Conservation (phyloP, 1,140 invertebrate species). For the Heliconius eleuchia region DNA sequence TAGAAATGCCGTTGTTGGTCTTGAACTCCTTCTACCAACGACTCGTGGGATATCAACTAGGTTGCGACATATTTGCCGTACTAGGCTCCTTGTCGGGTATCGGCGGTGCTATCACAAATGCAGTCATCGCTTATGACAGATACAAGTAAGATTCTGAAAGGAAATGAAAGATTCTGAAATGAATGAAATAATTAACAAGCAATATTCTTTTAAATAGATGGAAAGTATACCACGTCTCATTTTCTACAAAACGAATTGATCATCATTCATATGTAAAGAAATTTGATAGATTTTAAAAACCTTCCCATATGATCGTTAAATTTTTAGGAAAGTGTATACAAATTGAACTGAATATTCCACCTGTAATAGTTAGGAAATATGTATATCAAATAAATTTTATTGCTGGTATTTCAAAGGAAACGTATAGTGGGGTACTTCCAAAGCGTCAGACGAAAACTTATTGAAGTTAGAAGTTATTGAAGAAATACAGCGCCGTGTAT, state of each 20-base stretch:
- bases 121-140: slow-evolving; percentile 88
- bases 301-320: background rate
- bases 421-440: background rate
- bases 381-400: background rate
- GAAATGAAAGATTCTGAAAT: no score
- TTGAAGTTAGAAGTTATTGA: slow-evolving; percentile 12
- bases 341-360: slow-evolving; percentile 3
- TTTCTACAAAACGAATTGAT: no score
- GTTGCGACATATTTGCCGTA: slow-evolving; percentile 86
- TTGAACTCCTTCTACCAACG: slow-evolving; percentile 86
- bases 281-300: background rate
- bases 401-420: slow-evolving; percentile 10
- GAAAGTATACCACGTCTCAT: background rate
- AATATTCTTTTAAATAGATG: background rate
- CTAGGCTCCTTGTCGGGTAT: slow-evolving; percentile 87
- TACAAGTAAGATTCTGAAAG: slow-evolving; percentile 82
- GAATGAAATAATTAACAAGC: background rate
- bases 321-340: background rate
- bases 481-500: background rate
- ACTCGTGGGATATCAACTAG: slow-evolving; percentile 85
- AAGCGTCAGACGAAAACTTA: slow-evolving; percentile 12
- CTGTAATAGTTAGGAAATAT: slow-evolving; percentile 11
- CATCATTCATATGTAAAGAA: background rate
- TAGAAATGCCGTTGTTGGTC: slow-evolving; percentile 88
- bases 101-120: slow-evolving; percentile 87